phyloP scores from a whole-genome alignment of 2,113 vertebrate genomes.

The Ciconia boyciana region DNA sequence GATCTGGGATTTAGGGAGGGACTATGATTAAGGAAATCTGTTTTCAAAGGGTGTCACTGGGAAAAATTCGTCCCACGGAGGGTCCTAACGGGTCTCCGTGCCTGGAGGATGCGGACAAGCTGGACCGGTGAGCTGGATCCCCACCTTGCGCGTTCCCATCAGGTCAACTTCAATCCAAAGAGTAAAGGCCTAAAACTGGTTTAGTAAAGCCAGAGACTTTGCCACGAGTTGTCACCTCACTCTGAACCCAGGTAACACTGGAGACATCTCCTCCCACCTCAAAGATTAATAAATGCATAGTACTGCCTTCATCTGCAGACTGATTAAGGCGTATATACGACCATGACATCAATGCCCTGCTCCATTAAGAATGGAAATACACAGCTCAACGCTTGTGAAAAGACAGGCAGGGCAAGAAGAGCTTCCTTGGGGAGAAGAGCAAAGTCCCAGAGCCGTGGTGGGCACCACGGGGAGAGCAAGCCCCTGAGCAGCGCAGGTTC shows the following conservation, averaged over 20 bases:
- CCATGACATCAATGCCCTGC: neutral
- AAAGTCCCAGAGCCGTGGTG: neutral
- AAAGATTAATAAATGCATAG: neutral
- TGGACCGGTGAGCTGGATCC: rapidly evolving
- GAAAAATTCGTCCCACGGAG: neutral
- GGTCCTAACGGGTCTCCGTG: neutral
- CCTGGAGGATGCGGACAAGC: neutral
- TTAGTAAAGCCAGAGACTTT: neutral
- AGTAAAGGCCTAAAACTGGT: neutral
- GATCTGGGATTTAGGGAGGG: neutral
- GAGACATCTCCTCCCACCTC: neutral
- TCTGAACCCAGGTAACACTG: neutral
- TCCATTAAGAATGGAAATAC: neutral
- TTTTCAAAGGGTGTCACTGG: neutral
- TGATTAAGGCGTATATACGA: rapidly evolving
- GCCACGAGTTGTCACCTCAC: neutral
- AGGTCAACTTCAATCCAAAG: neutral
- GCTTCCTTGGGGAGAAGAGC: neutral
- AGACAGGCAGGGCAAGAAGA: neutral
- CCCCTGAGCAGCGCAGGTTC: rapidly evolving
- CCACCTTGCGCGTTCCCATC: neutral
- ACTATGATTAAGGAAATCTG: neutral
- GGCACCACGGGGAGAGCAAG: neutral
- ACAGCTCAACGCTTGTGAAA: neutral
- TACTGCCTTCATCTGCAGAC: neutral